Percentiles rank a stretch among this genome's conserved stretches.
phyloP scores from a whole-genome alignment of 1,140 invertebrate species.

The Thaumetopoea pityocampa region DNA sequence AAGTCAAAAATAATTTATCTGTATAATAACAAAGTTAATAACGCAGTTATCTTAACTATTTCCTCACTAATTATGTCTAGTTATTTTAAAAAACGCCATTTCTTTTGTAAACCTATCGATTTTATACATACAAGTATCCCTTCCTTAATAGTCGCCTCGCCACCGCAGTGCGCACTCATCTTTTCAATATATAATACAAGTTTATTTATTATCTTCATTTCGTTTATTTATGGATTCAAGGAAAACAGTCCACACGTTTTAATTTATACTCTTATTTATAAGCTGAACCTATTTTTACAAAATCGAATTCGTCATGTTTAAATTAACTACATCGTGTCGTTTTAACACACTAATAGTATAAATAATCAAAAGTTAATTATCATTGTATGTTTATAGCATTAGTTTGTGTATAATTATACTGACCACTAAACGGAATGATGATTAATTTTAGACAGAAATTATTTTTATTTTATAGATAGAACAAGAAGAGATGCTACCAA shows the following conservation, averaged over 20 bases:
- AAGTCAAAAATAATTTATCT: conserved; percentile 47
- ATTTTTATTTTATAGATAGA: too few species aligned
- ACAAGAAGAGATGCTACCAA: too few species aligned
- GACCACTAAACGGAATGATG: too few species aligned
- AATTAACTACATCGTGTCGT: conserved; percentile 6
- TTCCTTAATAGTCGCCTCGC: conserved; percentile 6
- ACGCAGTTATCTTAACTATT: conserved; percentile 48
- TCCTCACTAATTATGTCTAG: conserved; percentile 57
- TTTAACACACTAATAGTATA: conserved; percentile 1
- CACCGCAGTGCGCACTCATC: neutral
- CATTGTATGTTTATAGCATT: conserved; percentile 3
- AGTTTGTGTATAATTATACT: conserved; percentile 12
- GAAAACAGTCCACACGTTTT: conserved; percentile 14
- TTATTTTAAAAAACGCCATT: conserved; percentile 54
- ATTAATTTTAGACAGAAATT: too few species aligned
- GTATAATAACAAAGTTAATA: conserved; percentile 42
- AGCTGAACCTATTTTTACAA: conserved; percentile 13
- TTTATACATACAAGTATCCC: conserved; percentile 25
- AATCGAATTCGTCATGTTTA: conserved; percentile 14
- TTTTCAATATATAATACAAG: conserved; percentile 14
- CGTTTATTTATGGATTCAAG: conserved; percentile 7
- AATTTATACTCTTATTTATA: conserved; percentile 17
- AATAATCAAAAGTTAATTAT: conserved; percentile 2
- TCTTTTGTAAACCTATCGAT: conserved; percentile 35
- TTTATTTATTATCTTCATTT: conserved; percentile 9